A percentile compares a stretch with the other conserved stretches of the same genome.
phyloP scores from a whole-genome alignment of 2,113 vertebrate species.

The Ploceus nigricollis region DNA sequence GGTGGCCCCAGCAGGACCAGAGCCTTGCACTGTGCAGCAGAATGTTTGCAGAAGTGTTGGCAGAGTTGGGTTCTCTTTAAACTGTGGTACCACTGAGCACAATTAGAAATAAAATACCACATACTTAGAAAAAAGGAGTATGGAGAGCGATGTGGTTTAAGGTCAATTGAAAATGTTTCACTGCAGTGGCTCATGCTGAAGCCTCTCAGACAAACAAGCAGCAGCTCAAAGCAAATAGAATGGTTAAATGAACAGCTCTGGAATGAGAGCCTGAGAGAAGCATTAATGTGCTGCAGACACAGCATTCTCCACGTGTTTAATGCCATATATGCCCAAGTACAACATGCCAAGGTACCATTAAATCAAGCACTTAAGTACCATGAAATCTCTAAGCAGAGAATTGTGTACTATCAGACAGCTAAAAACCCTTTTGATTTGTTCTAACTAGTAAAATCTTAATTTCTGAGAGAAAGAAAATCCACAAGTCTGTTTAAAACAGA shows the following conservation, averaged over 20 bases:
- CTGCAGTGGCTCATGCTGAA: background rate
- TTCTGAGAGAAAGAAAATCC: background rate
- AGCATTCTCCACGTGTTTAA: background rate
- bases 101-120: background rate
- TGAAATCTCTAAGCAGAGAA: background rate
- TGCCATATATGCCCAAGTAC: background rate
- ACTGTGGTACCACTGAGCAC: background rate
- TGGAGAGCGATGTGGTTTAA: background rate
- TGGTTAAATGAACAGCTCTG: background rate
- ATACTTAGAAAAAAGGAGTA: background rate
- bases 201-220: background rate
- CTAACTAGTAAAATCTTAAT: background rate
- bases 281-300: background rate
- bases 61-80: background rate
- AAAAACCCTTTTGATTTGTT: background rate
- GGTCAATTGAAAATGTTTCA: background rate
- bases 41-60: background rate
- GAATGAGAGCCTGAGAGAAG: background rate
- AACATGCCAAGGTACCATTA: background rate
- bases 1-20: background rate
- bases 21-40: background rate
- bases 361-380: background rate
- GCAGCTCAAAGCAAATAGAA: background rate
- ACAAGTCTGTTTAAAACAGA: background rate
- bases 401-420: background rate